phyloP scores from a whole-genome alignment of 2,888 invertebrate genomes.

The Acrobasis repandana region DNA sequence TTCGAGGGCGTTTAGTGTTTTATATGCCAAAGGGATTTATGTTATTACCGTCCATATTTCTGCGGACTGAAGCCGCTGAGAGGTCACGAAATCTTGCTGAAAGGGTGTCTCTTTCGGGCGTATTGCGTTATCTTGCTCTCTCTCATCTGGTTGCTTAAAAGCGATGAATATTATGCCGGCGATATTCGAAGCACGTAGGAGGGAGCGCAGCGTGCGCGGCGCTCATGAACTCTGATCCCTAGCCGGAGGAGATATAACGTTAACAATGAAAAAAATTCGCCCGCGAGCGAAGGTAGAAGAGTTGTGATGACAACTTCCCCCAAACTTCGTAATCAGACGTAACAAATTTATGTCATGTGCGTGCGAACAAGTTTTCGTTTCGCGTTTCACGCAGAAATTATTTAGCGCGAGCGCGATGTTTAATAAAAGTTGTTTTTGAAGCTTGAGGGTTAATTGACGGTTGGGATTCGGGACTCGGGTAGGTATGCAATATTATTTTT shows the following conservation, averaged over 20 bases:
- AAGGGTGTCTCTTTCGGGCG: conserved; percentile 51
- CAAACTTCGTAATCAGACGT: conserved; percentile 79
- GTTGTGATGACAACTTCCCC: conserved; percentile 76
- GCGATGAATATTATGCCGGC: conserved; percentile 76
- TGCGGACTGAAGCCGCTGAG: conserved; percentile 79
- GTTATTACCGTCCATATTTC: conserved; percentile 83
- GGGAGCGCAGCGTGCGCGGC: conserved; percentile 63
- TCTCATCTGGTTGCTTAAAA: conserved; percentile 67
- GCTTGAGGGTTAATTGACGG: conserved; percentile 41
- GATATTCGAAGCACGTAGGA: conserved; percentile 77
- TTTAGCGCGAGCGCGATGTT: conserved; percentile 37
- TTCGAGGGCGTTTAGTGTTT: conserved; percentile 82
- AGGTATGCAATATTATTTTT: conserved; percentile 21
- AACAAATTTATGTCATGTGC: conserved; percentile 77
- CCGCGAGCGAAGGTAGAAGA: conserved; percentile 67
- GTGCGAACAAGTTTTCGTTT: conserved; percentile 47
- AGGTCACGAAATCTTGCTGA: conserved; percentile 81
- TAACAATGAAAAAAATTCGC: conserved; percentile 75
- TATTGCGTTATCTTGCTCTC: conserved; percentile 56
- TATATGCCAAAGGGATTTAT: conserved; percentile 83
- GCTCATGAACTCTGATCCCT: conserved; percentile 79
- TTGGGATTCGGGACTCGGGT: conserved; percentile 27
- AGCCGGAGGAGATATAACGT: conserved; percentile 71
- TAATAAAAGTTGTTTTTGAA: conserved; percentile 39
- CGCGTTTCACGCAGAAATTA: conserved; percentile 27